Evolutionary conservation across 2,797 vertebrate species (phyloP).

Genomic region (Acanthurus lineatus): DNA sequence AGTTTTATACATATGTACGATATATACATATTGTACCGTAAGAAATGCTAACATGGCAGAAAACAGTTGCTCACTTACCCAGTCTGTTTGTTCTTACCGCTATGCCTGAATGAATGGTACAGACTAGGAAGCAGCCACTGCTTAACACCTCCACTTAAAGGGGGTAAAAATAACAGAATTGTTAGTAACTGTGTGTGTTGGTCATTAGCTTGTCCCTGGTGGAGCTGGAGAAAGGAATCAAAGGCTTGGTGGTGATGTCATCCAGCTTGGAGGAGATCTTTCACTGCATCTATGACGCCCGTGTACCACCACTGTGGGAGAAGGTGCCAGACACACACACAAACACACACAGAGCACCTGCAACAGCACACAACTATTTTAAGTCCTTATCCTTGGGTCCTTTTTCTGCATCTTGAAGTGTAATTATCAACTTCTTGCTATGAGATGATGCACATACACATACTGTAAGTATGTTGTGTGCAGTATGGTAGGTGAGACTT

Average conservation of each 20-base stretch:
- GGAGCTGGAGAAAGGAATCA: constrained; percentile 91
- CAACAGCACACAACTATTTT: constrained; percentile 1
- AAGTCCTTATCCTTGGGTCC: neutral
- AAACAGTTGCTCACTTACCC: neutral
- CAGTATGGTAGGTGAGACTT: constrained; percentile 10
- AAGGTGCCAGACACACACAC: constrained; percentile 82
- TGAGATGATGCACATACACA: neutral
- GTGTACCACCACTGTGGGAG: constrained; percentile 90
- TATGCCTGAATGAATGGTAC: neutral
- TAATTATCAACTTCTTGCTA: neutral
- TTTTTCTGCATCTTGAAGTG: neutral
- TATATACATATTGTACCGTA: no score
- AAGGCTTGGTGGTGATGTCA: constrained; percentile 93
- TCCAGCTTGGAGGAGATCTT: constrained; percentile 91
- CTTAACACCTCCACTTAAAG: neutral
- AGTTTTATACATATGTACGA: no score
- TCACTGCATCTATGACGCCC: constrained; percentile 88
- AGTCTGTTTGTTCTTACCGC: neutral
- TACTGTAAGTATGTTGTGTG: neutral
- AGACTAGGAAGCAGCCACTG: neutral
- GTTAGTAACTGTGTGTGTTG: constrained; percentile 24
- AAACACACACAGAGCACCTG: neutral
- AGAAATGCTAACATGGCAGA: neutral
- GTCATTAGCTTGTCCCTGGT: constrained; percentile 84
- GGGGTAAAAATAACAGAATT: neutral